phyloP scores from a whole-genome alignment of 2,113 vertebrate species.

The Columba livia region DNA sequence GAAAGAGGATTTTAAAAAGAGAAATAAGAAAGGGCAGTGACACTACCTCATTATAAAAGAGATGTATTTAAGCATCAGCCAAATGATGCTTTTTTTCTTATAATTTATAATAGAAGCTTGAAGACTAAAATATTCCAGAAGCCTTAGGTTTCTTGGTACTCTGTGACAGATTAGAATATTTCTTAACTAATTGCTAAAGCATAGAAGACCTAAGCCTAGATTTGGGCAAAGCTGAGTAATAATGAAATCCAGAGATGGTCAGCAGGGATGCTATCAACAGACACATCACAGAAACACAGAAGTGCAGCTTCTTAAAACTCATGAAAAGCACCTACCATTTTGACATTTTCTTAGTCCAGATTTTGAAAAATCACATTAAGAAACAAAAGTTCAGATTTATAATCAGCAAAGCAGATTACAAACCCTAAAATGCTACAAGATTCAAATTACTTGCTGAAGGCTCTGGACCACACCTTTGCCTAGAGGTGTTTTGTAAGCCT shows the following conservation, averaged over 20 bases:
- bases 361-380: background rate
- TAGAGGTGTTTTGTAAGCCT: background rate
- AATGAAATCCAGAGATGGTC: conserved; percentile 15
- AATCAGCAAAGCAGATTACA: background rate
- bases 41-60: conserved; percentile 31
- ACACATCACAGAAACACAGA: background rate
- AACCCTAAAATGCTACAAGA: background rate
- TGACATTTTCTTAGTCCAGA: background rate
- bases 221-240: conserved; percentile 30
- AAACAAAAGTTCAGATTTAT: background rate
- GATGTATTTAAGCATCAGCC: conserved; percentile 53
- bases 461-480: background rate
- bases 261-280: background rate
- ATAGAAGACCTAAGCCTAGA: conserved; percentile 21
- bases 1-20: conserved; percentile 50
- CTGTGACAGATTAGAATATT: conserved; percentile 62
- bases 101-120: conserved; percentile 52
- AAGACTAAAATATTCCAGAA: conserved; percentile 65
- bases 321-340: background rate
- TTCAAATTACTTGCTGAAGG: background rate
- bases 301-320: background rate
- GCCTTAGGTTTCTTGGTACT: conserved; percentile 63
- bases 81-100: conserved; percentile 64
- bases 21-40: background rate
- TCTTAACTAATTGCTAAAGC: conserved; percentile 70